phyloP scores from a whole-genome alignment of 2,113 vertebrate species.

The Eurypyga helias region DNA sequence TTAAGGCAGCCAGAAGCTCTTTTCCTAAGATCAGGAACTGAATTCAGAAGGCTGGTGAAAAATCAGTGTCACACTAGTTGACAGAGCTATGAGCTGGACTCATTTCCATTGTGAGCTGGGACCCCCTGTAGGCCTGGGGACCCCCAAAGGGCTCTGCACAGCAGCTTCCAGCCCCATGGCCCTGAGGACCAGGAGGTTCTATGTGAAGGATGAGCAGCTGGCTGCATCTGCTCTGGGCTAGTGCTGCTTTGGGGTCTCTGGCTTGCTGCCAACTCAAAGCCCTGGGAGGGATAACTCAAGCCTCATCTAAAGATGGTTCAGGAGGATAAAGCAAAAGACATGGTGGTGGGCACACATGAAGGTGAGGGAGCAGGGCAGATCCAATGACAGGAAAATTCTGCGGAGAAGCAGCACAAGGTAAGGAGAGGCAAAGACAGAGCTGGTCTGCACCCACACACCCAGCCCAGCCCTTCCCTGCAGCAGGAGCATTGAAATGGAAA shows the following conservation, averaged over 20 bases:
- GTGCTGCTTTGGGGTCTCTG: background rate
- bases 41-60: background rate
- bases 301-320: background rate
- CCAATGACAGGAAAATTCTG: background rate
- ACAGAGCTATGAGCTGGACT: background rate
- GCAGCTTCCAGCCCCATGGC: background rate
- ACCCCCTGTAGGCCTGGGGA: fast-evolving
- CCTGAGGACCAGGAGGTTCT: background rate
- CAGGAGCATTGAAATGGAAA: slow-evolving; percentile 22
- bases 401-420: background rate
- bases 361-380: background rate
- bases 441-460: slow-evolving; percentile 7
- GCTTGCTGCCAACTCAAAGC: background rate
- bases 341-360: background rate
- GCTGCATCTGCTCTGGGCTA: background rate
- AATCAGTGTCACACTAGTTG: background rate
- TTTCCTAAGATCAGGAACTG: background rate
- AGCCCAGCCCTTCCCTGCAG: background rate
- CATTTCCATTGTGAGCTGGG: background rate
- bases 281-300: background rate
- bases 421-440: background rate
- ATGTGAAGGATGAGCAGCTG: background rate
- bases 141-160: background rate
- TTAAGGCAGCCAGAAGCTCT: background rate
- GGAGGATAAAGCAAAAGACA: background rate